A percentile compares a stretch with the other conserved stretches of the same genome.
These are phyloP conservation scores for Peromyscus attwateri DNA, from an alignment of 2,797 vertebrate species.

Conservation along the genomic window DNA sequence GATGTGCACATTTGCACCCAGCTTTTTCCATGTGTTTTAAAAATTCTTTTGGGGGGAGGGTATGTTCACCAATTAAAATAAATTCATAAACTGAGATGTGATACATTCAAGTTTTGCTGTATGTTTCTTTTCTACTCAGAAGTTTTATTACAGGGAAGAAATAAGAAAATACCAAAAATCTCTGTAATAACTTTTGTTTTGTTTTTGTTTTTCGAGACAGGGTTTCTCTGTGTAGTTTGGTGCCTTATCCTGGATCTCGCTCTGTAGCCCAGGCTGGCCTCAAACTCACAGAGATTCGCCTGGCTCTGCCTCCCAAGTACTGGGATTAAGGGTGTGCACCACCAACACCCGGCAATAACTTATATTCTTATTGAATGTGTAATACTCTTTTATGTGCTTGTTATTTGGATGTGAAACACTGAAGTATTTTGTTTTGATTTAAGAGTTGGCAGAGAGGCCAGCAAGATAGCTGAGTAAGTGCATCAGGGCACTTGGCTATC, in stretches of 20 bases:
- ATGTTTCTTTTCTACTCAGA: background rate
- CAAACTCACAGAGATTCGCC: no score
- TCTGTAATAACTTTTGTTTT: background rate
- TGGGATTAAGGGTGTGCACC: no score
- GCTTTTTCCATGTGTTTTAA: background rate
- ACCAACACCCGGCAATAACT: background rate
- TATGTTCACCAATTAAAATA: slow-evolving; percentile 10
- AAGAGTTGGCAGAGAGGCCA: background rate
- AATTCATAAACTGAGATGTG: slow-evolving; percentile 7
- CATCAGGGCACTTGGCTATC: background rate
- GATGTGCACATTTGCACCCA: no score
- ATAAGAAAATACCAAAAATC: background rate
- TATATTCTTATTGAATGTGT: background rate
- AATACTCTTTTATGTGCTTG: background rate
- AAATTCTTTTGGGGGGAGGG: background rate
- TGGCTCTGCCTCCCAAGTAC: no score
- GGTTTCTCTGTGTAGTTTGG: no score
- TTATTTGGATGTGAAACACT: background rate
- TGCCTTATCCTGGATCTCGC: no score
- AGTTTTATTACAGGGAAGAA: background rate
- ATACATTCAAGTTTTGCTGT: background rate
- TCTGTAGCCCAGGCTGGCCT: no score
- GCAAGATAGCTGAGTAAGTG: no score
- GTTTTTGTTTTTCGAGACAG: no score
- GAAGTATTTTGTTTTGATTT: slow-evolving; percentile 11